Evolutionary conservation across 1,140 invertebrate species (phyloP), one percentile per base, ranked within the genome.

Genomic region (Mesaphorura yosii): DNA sequence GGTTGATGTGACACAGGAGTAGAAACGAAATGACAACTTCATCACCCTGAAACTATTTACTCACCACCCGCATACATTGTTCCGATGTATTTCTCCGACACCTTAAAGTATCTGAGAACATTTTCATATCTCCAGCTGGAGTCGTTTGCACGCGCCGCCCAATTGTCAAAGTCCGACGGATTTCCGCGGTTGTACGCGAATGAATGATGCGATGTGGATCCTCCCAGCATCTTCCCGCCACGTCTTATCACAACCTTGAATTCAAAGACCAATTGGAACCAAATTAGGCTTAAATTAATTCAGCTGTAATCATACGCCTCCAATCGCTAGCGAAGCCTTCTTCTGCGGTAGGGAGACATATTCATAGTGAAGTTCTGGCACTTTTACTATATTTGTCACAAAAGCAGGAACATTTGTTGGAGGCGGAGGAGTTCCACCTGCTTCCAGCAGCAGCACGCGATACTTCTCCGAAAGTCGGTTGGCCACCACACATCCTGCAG

Each of bases 151-250:
- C 14, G 6, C 20, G 14, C 20, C 10, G 40, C 40, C 14, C 20
- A 42, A 42, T 42, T 42, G 40, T 42, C 40, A 22, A n/a, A 42
- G 20, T 42, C 40, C 10, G 14, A 7, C 10, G 40, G 40, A 22
- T 10, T n/a, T n/a, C 40, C 40, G 12, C 40, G 40, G 17, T 42
- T 6, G 40, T 42, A 17, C 14, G 20, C 7, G 6, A n/a, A 15
- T 14, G 14, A 14, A 22, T 42, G 14, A 42, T 42, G 40, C 10
- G 40, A 42, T 14, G 14, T 20, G 0, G 50, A 42, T 0, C 50
- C 50, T 0, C 50, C 50, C n/a, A 51, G 10, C 50, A 51, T 51
- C 22, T 34, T 27, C 10, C 50, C 50, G 26, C 26, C 29, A 15
- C 19, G 26, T 12, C 19, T 49, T 25, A 10, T 19, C 14, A 22